Evolutionary conservation across 2,797 vertebrate genomes (phyloP).

Genomic region (Amniataba percoides): DNA sequence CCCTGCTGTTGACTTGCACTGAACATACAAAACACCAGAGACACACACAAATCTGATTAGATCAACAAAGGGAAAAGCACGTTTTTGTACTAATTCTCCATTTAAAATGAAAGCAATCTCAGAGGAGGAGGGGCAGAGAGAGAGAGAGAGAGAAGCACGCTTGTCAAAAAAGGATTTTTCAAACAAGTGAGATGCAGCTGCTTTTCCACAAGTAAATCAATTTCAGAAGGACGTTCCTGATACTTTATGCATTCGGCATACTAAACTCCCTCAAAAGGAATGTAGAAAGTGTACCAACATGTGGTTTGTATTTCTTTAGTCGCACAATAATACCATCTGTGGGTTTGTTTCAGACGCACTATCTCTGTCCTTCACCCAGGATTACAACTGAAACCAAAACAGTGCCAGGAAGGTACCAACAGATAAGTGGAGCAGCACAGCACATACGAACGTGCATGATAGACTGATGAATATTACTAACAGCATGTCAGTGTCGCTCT

Average conservation of each 20-base stretch:
- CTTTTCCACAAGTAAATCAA: slow-evolving; percentile 43
- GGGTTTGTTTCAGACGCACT: slow-evolving; percentile 30
- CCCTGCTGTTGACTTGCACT: slow-evolving; percentile 3
- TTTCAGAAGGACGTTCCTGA: slow-evolving; percentile 47
- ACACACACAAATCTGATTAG: slow-evolving; percentile 21
- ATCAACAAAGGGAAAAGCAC: slow-evolving; percentile 25
- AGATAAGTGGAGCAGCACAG: background rate
- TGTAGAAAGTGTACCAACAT: slow-evolving; percentile 50
- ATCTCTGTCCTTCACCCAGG: slow-evolving; percentile 20
- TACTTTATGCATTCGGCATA: slow-evolving; percentile 47
- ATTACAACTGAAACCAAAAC: slow-evolving; percentile 35
- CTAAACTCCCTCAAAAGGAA: slow-evolving; percentile 46
- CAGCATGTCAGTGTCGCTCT: background rate
- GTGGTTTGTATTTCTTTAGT: slow-evolving; percentile 56
- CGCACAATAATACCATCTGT: slow-evolving; percentile 37
- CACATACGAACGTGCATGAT: background rate
- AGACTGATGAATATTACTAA: background rate
- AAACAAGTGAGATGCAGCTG: slow-evolving; percentile 38
- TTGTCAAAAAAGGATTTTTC: background rate
- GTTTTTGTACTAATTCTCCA: slow-evolving; percentile 1
- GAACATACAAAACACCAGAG: background rate
- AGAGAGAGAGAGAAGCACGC: background rate
- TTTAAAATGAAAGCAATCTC: slow-evolving; percentile 5
- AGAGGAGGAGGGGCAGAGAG: background rate
- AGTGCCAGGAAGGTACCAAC: slow-evolving; percentile 1